Percentiles rank a stretch among this genome's conserved stretches.
Conservation (phyloP, 2,888 invertebrate species). For the Tridacna gigas region DNA sequence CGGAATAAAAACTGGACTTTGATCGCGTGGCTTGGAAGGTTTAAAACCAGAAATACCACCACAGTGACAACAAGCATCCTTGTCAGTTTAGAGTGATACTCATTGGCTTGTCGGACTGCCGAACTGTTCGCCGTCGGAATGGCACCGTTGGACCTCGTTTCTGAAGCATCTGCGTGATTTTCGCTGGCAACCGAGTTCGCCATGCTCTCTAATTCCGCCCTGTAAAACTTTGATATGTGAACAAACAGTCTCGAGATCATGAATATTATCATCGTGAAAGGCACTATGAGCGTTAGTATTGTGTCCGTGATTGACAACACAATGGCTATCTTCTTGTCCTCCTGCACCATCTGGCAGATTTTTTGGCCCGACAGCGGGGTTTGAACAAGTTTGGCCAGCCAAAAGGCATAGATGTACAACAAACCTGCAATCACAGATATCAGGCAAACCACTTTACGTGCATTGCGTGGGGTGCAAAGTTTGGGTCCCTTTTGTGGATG, state of each 20-base stretch:
- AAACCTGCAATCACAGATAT: conserved; percentile 59
- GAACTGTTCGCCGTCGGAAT: conserved; percentile 16
- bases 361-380: conserved; percentile 28
- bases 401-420: conserved; percentile 70
- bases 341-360: conserved; percentile 58
- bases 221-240: conserved; percentile 87
- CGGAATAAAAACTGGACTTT: conserved; percentile 73
- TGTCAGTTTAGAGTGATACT: conserved; percentile 86
- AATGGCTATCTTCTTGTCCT: conserved; percentile 60
- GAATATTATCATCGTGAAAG: conserved; percentile 89
- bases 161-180: conserved; percentile 20
- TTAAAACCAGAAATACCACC: conserved; percentile 91
- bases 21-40: conserved; percentile 85
- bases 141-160: conserved; percentile 12
- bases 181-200: conserved; percentile 37
- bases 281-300: conserved; percentile 90
- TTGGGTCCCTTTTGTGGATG: conserved; percentile 63
- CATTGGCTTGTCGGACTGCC: conserved; percentile 47
- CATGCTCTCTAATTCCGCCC: conserved; percentile 42
- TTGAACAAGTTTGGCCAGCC: conserved; percentile 65
- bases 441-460: conserved; percentile 60
- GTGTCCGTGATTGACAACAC: conserved; percentile 87
- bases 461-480: conserved; percentile 61
- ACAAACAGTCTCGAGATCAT: conserved; percentile 90
- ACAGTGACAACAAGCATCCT: conserved; percentile 94